These are phyloP conservation scores for Drosophila picticornis DNA, from an alignment of 2,888 invertebrate species.

Conservation along the genomic window DNA sequence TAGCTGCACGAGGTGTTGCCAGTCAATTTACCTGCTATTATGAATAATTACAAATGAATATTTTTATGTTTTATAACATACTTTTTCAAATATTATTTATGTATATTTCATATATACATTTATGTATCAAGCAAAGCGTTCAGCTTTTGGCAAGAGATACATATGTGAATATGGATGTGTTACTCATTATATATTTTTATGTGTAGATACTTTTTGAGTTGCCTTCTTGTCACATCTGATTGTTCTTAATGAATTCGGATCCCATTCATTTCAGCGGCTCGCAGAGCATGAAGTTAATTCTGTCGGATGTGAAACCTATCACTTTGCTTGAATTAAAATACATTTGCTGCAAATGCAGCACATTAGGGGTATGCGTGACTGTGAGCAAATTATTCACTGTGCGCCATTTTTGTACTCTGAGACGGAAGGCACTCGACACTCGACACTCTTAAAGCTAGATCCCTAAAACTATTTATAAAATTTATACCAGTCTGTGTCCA, in stretches of 20 bases:
- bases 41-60: conserved; percentile 5
- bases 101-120: background rate
- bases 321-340: conserved; percentile 77
- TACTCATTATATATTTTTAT: background rate
- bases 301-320: conserved; percentile 70
- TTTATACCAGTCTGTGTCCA: background rate
- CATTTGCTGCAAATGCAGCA: conserved; percentile 62
- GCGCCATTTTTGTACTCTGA: background rate
- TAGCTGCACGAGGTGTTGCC: conserved; percentile 42
- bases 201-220: conserved; percentile 20
- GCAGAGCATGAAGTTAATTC: conserved; percentile 60
- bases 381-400: background rate
- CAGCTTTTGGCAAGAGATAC: conserved; percentile 58
- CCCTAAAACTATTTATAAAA: background rate
- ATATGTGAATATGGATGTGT: background rate
- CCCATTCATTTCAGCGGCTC: conserved; percentile 70
- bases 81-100: background rate
- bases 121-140: conserved; percentile 66
- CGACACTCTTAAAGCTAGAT: background rate
- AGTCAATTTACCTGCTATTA: conserved; percentile 38
- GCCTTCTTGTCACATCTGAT: conserved; percentile 59
- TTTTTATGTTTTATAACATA: background rate
- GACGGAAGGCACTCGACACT: background rate
- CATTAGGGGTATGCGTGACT: conserved; percentile 37
- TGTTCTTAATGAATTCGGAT: conserved; percentile 75